Evolutionary conservation across 1,140 invertebrate species (phyloP).

Genomic region (Lineus longissimus): DNA sequence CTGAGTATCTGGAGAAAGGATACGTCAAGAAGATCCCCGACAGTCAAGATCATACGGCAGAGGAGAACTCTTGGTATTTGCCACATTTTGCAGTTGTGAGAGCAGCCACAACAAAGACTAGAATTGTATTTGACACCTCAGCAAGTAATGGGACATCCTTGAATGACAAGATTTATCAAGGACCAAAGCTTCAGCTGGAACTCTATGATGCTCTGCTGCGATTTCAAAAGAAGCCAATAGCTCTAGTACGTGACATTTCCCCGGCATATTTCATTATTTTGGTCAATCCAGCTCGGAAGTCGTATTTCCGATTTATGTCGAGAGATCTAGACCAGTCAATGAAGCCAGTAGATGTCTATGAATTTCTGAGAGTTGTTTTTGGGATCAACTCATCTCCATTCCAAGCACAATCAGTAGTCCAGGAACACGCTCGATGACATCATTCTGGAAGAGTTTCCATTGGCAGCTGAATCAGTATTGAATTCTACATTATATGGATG

Average conservation of each 20-base stretch:
- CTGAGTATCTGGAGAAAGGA: neutral
- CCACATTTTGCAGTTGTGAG: constrained; percentile 19
- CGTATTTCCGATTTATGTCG: constrained; percentile 15
- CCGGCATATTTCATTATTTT: constrained; percentile 16
- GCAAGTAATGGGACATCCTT: constrained; percentile 8
- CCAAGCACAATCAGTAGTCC: constrained; percentile 12
- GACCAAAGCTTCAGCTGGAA: constrained; percentile 46
- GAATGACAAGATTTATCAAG: constrained; percentile 23
- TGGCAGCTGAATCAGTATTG: constrained; percentile 1
- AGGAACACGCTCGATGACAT: neutral
- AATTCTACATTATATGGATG: constrained; percentile 9
- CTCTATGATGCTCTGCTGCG: constrained; percentile 22
- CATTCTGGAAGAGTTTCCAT: neutral
- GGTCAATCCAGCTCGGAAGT: neutral
- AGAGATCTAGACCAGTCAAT: neutral
- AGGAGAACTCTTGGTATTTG: constrained; percentile 11
- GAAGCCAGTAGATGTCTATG: constrained; percentile 4
- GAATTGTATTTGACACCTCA: constrained; percentile 20
- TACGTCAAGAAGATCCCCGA: neutral
- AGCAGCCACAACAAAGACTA: constrained; percentile 13
- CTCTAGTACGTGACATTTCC: constrained; percentile 17
- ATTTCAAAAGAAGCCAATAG: constrained; percentile 23
- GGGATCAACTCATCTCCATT: constrained; percentile 16
- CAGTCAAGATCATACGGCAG: neutral
- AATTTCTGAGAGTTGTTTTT: constrained; percentile 19